Evolutionary conservation across 2,113 vertebrate species (phyloP).

Genomic region (Zootoca vivipara): DNA sequence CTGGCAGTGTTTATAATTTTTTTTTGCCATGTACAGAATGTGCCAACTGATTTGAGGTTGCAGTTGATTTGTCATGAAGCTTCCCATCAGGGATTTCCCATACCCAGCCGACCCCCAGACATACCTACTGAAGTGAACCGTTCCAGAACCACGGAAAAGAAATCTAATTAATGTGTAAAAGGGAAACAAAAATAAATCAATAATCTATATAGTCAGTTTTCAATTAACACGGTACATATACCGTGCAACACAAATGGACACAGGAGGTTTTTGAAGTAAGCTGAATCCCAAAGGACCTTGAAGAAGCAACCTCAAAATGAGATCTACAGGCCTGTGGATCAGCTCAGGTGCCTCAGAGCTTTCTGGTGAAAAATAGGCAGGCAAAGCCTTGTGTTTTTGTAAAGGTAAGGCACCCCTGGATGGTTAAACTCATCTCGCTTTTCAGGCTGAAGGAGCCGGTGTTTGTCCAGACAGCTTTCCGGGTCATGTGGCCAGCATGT

Average conservation of each 20-base stretch:
- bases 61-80: background rate
- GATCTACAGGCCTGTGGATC: background rate
- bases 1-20: background rate
- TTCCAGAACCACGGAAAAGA: slow-evolving; percentile 90
- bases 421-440: no score
- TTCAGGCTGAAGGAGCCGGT: no score
- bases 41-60: background rate
- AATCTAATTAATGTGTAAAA: slow-evolving; percentile 84
- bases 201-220: slow-evolving; percentile 40
- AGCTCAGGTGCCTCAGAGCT: background rate
- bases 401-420: no score
- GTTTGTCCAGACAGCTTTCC: no score
- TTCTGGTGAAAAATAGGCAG: background rate
- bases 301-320: background rate
- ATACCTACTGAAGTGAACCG: slow-evolving; percentile 90
- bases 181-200: slow-evolving; percentile 75
- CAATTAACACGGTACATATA: background rate
- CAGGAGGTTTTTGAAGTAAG: background rate
- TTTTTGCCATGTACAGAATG: background rate
- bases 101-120: slow-evolving; percentile 65
- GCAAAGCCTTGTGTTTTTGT: background rate
- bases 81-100: background rate
- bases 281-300: background rate
- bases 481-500: no score
- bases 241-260: no score